Base-by-base conservation (phyloP, 2,888 invertebrate species). In the Agrochola macilenta region DNA sequence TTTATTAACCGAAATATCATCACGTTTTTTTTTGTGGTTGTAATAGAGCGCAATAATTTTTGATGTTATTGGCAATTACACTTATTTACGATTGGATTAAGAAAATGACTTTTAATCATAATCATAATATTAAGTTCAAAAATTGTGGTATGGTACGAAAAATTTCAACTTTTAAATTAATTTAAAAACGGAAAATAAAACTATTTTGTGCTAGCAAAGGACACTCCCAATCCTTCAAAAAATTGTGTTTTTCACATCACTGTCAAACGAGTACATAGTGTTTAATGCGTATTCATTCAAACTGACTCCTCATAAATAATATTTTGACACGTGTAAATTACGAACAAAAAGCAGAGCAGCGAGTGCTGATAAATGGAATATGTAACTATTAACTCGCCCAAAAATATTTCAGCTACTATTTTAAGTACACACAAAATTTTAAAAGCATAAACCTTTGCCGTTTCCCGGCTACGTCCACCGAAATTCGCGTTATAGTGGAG, bases 401-500 rank as follows among this genome's bases (percentile, higher is more conserved):
- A 72, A 72, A 70, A 54, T 39, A 58, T 60, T 39, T 39, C 39
- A 39, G 7, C 39, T 39, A 39, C 39, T 3, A 39, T 39, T 54
- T 60, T 14, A 0, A 39, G 11, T 74, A n/a, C 57, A 74, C 35
- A 43, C 11, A 43, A 63, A 54, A 63, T 68, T 70, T 75, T 75
- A 69, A 3, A 49, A 80, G n/a, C 60, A 76, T 75, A 79, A 76
- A 76, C 71, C 39, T 68, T 77, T 57, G 17, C 71, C 17, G 46
- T 75, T 76, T 58, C n/a, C 63, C 54, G 74, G 71, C 61, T 39
- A 58, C 58, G 61, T 69, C 54, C 49, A 52, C 66, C 61, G 39
- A 81, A 87, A 82, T 83, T 78, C 30, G 12, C 43, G 61, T 74
- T 69, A 76, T 78, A 82, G 70, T 73, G 46, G 68, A 43, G 66